A percentile compares a stretch with the other conserved stretches of the same genome.
Conservation (phyloP, 2,888 invertebrate genomes). For the Oxyscelio sp. region DNA sequence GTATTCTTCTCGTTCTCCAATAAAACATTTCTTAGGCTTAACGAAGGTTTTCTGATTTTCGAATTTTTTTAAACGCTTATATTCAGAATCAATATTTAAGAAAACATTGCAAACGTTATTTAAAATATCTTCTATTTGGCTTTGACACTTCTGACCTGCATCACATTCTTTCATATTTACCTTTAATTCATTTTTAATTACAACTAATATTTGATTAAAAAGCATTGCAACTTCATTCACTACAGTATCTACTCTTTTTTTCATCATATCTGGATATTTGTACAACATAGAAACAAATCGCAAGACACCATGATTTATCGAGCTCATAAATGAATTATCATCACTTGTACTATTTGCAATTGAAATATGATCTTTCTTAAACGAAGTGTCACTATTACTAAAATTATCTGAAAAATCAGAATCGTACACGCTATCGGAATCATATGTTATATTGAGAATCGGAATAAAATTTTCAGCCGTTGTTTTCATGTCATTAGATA, state of each 20-base stretch:
- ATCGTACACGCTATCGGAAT: background rate
- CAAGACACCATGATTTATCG: slow-evolving; percentile 6
- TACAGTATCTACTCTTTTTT: slow-evolving; percentile 23
- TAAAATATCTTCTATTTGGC: slow-evolving; percentile 7
- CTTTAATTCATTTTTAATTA: slow-evolving; percentile 5
- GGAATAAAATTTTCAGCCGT: background rate
- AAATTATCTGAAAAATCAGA: background rate
- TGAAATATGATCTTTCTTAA: background rate
- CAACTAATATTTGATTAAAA: background rate
- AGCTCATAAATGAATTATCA: background rate
- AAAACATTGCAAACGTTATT: slow-evolving; percentile 24
- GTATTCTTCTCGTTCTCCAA: no score
- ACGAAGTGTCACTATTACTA: background rate
- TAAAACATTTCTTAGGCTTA: no score
- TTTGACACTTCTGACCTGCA: slow-evolving; percentile 20
- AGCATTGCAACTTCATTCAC: slow-evolving; percentile 9
- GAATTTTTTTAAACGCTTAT: no score
- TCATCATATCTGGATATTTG: slow-evolving; percentile 12
- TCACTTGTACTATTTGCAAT: background rate
- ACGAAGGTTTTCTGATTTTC: no score
- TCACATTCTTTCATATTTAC: slow-evolving; percentile 4
- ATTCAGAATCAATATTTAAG: no score
- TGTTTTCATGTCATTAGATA: background rate
- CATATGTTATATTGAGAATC: background rate
- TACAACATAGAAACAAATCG: slow-evolving; percentile 23